Evolutionary conservation across 64 coral and sea anemone species (phyloP).

Genomic region (Montipora capricornis): DNA sequence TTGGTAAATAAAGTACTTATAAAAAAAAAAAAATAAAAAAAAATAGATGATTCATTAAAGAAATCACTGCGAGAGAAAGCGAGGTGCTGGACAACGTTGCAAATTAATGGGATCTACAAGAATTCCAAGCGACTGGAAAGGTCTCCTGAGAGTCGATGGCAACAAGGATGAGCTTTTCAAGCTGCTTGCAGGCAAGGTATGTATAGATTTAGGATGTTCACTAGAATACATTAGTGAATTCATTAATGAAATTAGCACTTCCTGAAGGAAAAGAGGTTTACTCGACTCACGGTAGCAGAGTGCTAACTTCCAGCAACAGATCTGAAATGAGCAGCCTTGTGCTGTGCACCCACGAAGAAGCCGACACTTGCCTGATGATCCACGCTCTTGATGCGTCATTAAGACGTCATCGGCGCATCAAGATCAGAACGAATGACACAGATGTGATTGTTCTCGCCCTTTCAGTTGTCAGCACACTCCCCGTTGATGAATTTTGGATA

Average conservation of each 20-base stretch:
- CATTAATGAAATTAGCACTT: conserved; percentile 31
- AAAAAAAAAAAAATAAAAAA: too few species aligned
- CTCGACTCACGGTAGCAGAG: not conserved
- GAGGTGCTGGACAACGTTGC: conserved; percentile 50
- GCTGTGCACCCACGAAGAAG: conserved; percentile 9
- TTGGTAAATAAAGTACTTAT: too few species aligned
- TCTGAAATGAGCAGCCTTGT: conserved; percentile 24
- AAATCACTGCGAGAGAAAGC: conserved; percentile 11
- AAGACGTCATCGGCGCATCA: conserved; percentile 7
- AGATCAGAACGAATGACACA: conserved; percentile 39
- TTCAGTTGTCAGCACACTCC: conserved; percentile 6
- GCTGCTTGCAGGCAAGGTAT: conserved; percentile 42
- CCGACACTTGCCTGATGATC: conserved; percentile 42
- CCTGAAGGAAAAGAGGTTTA: conserved; percentile 6
- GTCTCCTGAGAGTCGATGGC: conserved; percentile 46
- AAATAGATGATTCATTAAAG: conserved; percentile 39
- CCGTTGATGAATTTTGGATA: conserved; percentile 35
- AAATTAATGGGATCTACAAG: conserved; percentile 55
- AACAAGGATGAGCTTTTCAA: conserved; percentile 54
- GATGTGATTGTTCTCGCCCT: conserved; percentile 22
- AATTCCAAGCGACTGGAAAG: conserved; percentile 53
- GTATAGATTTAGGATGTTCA: conserved; percentile 22
- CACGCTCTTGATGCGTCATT: conserved; percentile 35
- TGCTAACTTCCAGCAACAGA: conserved; percentile 2
- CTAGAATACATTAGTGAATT: too few species aligned